phyloP scores from a whole-genome alignment of 35 echinoderm and acorn worm genomes.

The Ptychodera flava region DNA sequence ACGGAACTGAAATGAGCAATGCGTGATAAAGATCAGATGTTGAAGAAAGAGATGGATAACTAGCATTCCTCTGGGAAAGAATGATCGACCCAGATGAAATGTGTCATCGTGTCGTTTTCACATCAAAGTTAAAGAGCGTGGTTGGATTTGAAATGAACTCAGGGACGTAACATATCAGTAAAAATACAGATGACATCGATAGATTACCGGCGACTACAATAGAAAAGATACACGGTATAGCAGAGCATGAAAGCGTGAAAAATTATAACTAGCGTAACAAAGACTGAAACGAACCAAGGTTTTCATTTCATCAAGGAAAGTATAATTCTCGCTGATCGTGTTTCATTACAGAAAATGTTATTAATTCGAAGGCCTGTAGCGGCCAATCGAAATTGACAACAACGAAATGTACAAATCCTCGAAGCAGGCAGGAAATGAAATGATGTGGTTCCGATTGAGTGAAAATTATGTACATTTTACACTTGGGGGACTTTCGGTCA shows the following conservation, averaged over 20 bases:
- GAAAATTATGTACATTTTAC: no score
- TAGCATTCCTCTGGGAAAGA: background rate
- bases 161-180: background rate
- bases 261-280: constrained; percentile 2
- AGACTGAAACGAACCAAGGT: background rate
- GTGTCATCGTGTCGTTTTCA: background rate
- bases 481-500: no score
- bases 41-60: constrained; percentile 1
- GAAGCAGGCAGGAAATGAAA: no score
- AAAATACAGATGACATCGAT: background rate
- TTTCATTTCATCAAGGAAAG: background rate
- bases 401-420: no score
- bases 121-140: background rate
- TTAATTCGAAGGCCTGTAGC: background rate
- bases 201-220: background rate
- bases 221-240: background rate
- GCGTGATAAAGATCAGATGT: background rate
- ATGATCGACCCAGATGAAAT: background rate
- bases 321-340: background rate
- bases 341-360: background rate
- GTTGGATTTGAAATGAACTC: background rate
- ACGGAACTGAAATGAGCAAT: background rate
- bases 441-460: no score
- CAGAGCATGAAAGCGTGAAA: background rate
- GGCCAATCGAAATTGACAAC: background rate